phyloP scores from a whole-genome alignment of 1,140 invertebrate genomes.

The Euwallacea similis region DNA sequence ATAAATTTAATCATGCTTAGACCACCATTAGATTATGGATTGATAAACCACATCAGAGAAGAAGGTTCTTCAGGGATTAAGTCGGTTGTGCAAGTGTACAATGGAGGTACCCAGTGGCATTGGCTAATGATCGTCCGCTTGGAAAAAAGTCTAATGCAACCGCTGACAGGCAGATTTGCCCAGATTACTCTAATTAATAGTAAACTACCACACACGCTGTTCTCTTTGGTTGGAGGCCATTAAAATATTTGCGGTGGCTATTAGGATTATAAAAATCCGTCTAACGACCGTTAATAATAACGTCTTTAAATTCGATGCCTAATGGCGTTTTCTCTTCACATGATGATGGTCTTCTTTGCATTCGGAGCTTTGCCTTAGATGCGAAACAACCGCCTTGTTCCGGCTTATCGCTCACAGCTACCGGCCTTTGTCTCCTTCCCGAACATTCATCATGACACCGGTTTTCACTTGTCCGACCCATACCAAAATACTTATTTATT shows the following conservation, averaged over 20 bases:
- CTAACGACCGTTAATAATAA: conserved; percentile 12
- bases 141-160: conserved; percentile 20
- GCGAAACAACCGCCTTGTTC: too few species aligned
- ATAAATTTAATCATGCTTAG: conserved; percentile 5
- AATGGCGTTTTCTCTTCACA: background rate
- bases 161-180: conserved; percentile 18
- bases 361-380: too few species aligned
- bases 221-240: conserved; percentile 17
- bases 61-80: too few species aligned
- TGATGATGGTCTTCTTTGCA: too few species aligned
- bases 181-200: conserved; percentile 30
- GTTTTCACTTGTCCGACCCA: conserved; percentile 1
- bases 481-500: conserved; percentile 3
- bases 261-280: conserved; percentile 13
- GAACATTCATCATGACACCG: background rate
- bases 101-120: conserved; percentile 1
- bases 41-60: too few species aligned
- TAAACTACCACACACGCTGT: conserved; percentile 26
- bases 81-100: too few species aligned
- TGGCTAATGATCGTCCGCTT: conserved; percentile 13
- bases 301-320: conserved; percentile 1
- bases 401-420: too few species aligned
- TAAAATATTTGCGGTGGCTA: conserved; percentile 26
- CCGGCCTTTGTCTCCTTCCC: background rate
- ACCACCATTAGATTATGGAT: background rate